phyloP scores from a whole-genome alignment of 1,140 invertebrate species.

The Magallana ariakensis region DNA sequence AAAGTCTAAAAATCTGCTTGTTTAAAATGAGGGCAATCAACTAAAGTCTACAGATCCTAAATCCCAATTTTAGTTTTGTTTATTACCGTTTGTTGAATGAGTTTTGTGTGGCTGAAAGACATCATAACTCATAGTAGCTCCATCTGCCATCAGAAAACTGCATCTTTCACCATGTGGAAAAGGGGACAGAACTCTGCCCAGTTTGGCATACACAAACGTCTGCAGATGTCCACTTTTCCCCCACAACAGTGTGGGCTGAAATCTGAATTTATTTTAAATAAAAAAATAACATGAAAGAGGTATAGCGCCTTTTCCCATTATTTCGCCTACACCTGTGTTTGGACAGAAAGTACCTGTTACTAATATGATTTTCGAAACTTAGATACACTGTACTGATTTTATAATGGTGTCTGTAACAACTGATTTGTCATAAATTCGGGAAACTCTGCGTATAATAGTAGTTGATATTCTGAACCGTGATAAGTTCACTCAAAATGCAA shows the following conservation, averaged over 20 bases:
- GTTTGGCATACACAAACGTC: constrained; percentile 93
- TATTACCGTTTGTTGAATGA: constrained; percentile 70
- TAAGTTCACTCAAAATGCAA: no score
- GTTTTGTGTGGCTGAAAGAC: constrained; percentile 89
- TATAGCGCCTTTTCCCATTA: no score
- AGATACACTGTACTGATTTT: no score
- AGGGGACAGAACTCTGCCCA: constrained; percentile 91
- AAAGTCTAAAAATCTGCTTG: background rate
- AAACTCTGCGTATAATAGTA: no score
- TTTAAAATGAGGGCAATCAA: no score
- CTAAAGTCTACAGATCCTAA: no score
- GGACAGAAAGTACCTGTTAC: no score
- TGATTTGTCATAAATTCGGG: no score
- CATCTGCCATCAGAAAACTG: constrained; percentile 87
- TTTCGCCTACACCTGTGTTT: no score
- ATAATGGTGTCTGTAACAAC: no score
- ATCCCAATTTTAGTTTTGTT: background rate
- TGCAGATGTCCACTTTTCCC: constrained; percentile 96
- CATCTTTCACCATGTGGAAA: constrained; percentile 91
- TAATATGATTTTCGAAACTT: no score
- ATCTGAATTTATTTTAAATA: constrained; percentile 84
- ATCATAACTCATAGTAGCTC: constrained; percentile 94
- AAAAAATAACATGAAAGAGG: background rate
- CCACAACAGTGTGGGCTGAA: constrained; percentile 92
- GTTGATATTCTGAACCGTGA: no score